phyloP scores from a whole-genome alignment of 2,888 invertebrate species.

The Polia nebulosa region DNA sequence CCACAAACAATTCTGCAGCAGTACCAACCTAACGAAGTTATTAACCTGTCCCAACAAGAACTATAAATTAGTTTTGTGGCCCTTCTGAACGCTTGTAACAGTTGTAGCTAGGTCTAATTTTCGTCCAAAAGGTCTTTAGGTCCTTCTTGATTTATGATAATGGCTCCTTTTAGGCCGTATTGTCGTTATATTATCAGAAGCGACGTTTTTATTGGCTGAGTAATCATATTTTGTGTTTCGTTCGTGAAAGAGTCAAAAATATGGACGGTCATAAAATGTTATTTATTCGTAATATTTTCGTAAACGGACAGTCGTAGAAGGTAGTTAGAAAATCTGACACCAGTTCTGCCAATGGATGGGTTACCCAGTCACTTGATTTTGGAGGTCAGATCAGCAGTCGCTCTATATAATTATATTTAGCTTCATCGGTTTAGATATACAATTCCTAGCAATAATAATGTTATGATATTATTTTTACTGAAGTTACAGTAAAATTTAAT shows the following conservation, averaged over 20 bases:
- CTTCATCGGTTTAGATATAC: too few relatives aligned
- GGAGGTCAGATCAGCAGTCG: too few relatives aligned
- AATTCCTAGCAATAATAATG: too few relatives aligned
- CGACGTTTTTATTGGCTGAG: conserved; percentile 37
- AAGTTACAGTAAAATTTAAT: too few relatives aligned
- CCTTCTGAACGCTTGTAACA: conserved; percentile 21
- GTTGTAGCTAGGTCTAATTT: conserved; percentile 40
- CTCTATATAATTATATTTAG: too few relatives aligned
- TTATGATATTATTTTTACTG: too few relatives aligned
- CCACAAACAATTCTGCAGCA: conserved; percentile 30
- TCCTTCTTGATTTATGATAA: conserved; percentile 43
- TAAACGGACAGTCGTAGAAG: too few relatives aligned
- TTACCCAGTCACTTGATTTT: too few relatives aligned
- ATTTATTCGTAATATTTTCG: background rate
- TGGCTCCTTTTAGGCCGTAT: conserved; percentile 21
- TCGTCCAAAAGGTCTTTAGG: conserved; percentile 19
- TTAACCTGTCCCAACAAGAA: conserved; percentile 40
- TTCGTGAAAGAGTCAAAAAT: conserved; percentile 19
- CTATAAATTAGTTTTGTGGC: conserved; percentile 55
- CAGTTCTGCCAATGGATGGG: too few relatives aligned
- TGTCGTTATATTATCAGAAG: conserved; percentile 21
- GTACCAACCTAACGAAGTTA: conserved; percentile 49
- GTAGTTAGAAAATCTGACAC: too few relatives aligned
- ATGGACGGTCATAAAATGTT: background rate
- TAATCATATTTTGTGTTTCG: conserved; percentile 33